A percentile compares a stretch with the other conserved stretches of the same genome.
phyloP scores from a whole-genome alignment of 2,888 invertebrate genomes.

The Cosmorhoe ocellata region DNA sequence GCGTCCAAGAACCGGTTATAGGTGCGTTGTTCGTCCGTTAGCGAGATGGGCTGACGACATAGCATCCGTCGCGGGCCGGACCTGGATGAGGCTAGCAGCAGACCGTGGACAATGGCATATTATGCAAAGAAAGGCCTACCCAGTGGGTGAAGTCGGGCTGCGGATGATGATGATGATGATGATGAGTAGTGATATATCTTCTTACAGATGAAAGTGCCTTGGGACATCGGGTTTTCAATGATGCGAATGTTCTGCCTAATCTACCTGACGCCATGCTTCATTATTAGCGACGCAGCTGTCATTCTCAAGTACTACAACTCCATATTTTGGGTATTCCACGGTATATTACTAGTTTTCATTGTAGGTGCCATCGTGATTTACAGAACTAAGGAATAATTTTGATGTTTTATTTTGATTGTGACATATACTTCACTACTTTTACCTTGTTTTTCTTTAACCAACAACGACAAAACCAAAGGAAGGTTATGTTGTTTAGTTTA shows the following conservation, averaged over 20 bases:
- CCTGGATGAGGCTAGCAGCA: no score
- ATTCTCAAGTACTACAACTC: slow-evolving; percentile 67
- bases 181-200: slow-evolving; percentile 18
- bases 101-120: no score
- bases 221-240: slow-evolving; percentile 78
- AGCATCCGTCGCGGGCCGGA: no score
- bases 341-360: slow-evolving; percentile 51
- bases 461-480: no score
- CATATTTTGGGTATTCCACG: slow-evolving; percentile 69
- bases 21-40: no score
- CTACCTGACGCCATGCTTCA: slow-evolving; percentile 68
- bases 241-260: slow-evolving; percentile 68
- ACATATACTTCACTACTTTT: not conserved
- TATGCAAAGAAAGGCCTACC: no score
- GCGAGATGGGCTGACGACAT: no score
- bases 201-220: slow-evolving; percentile 80
- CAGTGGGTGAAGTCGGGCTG: no score
- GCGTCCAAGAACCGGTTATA: no score
- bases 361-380: slow-evolving; percentile 46
- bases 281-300: slow-evolving; percentile 44
- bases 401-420: not conserved
- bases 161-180: no score
- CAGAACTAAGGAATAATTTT: slow-evolving; percentile 37
- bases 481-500: no score
- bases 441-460: not conserved